A percentile compares a stretch with the other conserved stretches of the same genome.
phyloP scores from a whole-genome alignment of 2,113 vertebrate genomes.

The Toxotes chatareus region DNA sequence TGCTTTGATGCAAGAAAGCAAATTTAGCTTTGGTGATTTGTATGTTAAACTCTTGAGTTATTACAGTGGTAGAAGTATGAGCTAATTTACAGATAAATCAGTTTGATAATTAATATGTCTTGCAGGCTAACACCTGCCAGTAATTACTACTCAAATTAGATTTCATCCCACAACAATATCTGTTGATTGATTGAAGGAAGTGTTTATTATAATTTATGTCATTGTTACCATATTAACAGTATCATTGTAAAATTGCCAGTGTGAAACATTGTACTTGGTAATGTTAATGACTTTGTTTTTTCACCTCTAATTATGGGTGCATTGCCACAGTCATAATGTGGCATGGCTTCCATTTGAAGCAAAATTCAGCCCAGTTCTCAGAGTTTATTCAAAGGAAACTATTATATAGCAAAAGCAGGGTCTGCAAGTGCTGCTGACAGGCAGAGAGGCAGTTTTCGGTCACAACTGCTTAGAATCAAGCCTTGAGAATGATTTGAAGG shows the following conservation, averaged over 20 bases:
- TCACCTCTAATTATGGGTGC: neutral
- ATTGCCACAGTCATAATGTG: neutral
- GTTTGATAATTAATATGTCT: neutral
- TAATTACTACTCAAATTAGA: conserved; percentile 23
- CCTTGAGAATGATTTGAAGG: neutral
- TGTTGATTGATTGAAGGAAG: neutral
- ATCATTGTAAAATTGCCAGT: neutral
- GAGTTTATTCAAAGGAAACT: neutral
- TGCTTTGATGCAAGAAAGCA: neutral
- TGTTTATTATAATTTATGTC: neutral
- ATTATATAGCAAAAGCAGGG: neutral
- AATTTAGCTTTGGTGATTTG: neutral
- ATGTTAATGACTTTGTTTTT: neutral
- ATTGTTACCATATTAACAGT: neutral
- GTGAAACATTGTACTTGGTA: neutral
- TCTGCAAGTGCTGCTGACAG: neutral
- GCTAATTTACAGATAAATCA: conserved; percentile 6
- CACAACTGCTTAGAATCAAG: neutral
- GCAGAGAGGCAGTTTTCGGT: neutral
- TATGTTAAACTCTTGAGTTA: neutral
- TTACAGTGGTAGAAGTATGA: neutral
- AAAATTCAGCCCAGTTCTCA: neutral
- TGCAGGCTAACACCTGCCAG: neutral
- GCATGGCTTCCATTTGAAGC: neutral
- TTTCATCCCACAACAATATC: conserved; percentile 6